These are phyloP conservation scores for Sinelater perroti DNA, from an alignment of 2,888 invertebrate species.

Conservation along the genomic window DNA sequence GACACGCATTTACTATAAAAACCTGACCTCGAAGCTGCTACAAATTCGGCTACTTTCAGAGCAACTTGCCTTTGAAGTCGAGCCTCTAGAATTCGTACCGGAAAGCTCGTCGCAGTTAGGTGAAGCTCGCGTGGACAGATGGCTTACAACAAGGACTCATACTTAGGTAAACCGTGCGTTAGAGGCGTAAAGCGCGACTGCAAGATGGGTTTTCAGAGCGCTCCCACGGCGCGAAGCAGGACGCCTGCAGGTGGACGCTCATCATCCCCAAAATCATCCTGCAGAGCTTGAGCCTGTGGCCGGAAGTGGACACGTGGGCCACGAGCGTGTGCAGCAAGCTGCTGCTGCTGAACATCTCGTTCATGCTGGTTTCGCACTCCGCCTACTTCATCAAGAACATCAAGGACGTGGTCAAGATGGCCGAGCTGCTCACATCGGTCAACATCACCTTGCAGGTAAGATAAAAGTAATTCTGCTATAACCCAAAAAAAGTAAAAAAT, in stretches of 20 bases:
- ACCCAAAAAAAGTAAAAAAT: no score
- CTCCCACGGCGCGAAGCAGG: background rate
- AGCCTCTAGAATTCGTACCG: no score
- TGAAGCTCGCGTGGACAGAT: no score
- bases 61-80: no score
- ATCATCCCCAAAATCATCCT: conserved; percentile 12
- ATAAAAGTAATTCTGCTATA: background rate
- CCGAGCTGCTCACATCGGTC: conserved; percentile 8
- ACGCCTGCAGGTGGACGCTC: conserved; percentile 9
- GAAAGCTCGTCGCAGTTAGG: no score
- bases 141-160: no score
- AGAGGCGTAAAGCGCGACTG: no score
- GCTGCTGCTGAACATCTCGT: background rate
- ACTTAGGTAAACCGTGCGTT: no score
- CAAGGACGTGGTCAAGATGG: conserved; percentile 15
- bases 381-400: conserved; percentile 20
- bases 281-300: conserved; percentile 17
- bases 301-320: background rate
- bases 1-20: no score
- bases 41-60: no score
- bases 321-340: background rate
- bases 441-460: conserved; percentile 15
- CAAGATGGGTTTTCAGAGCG: conserved; percentile 16
- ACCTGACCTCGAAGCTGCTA: no score
- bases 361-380: conserved; percentile 2